A percentile compares a stretch with the other conserved stretches of the same genome.
phyloP scores from a whole-genome alignment of 1,140 invertebrate genomes.

The Bombus cullumanus region DNA sequence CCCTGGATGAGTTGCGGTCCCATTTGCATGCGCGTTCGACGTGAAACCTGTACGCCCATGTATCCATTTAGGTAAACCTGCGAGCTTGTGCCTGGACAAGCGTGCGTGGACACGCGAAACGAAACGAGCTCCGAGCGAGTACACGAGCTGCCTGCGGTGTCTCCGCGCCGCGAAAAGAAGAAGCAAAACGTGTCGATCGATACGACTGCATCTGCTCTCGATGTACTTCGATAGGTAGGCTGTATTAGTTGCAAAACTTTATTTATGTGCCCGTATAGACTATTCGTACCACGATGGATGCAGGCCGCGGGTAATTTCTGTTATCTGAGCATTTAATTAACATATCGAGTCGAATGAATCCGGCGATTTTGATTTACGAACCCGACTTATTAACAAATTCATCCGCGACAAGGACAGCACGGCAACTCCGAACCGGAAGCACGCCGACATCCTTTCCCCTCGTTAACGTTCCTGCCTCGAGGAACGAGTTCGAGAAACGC shows the following conservation, averaged over 20 bases:
- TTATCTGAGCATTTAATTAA: constrained; percentile 45
- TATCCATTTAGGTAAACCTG: constrained; percentile 14
- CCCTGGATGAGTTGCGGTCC: constrained; percentile 43
- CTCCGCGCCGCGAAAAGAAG: constrained; percentile 13
- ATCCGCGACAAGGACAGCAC: constrained; percentile 9
- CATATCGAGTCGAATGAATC: constrained; percentile 32
- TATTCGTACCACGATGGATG: constrained; percentile 21
- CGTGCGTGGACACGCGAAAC: constrained; percentile 28
- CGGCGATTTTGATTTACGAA: constrained; percentile 39
- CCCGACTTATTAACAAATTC: constrained; percentile 31
- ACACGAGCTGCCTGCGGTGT: constrained; percentile 14
- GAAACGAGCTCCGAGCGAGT: constrained; percentile 26
- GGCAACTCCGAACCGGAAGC: not conserved
- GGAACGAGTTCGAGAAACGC: not conserved
- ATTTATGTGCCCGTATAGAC: constrained; percentile 24
- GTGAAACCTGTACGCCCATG: constrained; percentile 41
- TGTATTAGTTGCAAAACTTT: constrained; percentile 47
- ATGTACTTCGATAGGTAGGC: constrained; percentile 42
- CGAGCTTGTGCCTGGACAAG: constrained; percentile 10
- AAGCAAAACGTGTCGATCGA: constrained; percentile 39
- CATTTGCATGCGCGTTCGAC: constrained; percentile 42
- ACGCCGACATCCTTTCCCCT: not conserved
- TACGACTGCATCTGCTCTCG: constrained; percentile 34
- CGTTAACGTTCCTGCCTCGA: not conserved
- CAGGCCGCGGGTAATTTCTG: constrained; percentile 35